Conservation (phyloP, 2,888 invertebrate species). For the Heliothis peltigera region DNA sequence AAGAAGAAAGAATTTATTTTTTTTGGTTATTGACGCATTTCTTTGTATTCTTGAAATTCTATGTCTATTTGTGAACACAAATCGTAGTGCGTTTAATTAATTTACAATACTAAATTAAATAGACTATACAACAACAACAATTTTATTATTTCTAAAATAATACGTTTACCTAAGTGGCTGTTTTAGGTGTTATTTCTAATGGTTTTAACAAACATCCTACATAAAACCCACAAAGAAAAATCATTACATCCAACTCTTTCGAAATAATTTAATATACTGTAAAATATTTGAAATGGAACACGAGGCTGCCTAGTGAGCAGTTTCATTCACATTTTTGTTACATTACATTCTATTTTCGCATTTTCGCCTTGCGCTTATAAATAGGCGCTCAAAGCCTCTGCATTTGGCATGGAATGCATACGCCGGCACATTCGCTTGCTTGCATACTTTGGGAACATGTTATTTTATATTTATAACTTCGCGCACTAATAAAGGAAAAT, state of each 20-base stretch:
- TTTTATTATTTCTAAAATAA: too few species aligned
- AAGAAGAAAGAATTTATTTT: too few species aligned
- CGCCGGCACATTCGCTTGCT: constrained; percentile 24
- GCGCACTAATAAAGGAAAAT: constrained; percentile 38
- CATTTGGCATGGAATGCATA: constrained; percentile 69
- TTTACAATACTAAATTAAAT: too few species aligned
- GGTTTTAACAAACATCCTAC: too few species aligned
- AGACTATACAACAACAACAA: too few species aligned
- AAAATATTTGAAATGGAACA: constrained; percentile 10
- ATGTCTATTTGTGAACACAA: too few species aligned
- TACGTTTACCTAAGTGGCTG: too few species aligned
- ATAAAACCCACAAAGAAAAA: background rate
- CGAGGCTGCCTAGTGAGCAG: constrained; percentile 45
- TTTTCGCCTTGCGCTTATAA: constrained; percentile 73
- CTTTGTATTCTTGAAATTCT: too few species aligned
- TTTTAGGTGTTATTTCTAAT: too few species aligned
- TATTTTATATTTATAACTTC: constrained; percentile 37
- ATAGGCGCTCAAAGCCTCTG: constrained; percentile 70
- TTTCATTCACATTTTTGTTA: constrained; percentile 75
- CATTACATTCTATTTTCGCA: constrained; percentile 76
- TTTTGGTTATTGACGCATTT: too few species aligned
- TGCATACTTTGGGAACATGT: constrained; percentile 23
- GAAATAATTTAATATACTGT: background rate
- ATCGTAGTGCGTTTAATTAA: too few species aligned
- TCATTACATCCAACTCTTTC: background rate